phyloP scores from a whole-genome alignment of 1,140 invertebrate species.

The Drosophila tsacasi region DNA sequence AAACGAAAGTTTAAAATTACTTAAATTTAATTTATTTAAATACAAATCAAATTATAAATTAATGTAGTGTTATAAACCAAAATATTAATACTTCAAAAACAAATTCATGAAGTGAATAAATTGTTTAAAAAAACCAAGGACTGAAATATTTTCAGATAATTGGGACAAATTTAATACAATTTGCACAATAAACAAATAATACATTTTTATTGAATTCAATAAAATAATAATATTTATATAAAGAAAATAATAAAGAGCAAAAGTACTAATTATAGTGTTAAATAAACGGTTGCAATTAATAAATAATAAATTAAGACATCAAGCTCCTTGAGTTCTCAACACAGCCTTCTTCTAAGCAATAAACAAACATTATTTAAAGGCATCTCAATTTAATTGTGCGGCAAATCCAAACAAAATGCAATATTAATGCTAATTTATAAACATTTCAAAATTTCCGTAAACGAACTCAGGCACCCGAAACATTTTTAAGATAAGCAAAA shows the following conservation, averaged over 20 bases:
- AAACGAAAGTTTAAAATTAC: too few relatives aligned
- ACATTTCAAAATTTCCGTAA: conserved; percentile 11
- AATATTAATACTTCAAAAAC: not conserved
- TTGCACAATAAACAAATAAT: not conserved
- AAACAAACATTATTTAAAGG: not conserved
- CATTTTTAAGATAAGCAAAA: conserved; percentile 17
- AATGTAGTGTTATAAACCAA: not conserved
- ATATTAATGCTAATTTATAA: conserved; percentile 15
- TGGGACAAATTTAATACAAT: not conserved
- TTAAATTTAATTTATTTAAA: too few relatives aligned
- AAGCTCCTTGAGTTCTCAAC: too few relatives aligned
- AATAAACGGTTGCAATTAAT: too few relatives aligned
- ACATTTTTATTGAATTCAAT: not conserved
- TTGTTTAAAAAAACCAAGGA: not conserved
- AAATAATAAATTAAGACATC: not conserved
- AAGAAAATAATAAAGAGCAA: not conserved
- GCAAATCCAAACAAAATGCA: conserved; percentile 8
- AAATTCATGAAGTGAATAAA: not conserved
- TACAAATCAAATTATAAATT: too few relatives aligned
- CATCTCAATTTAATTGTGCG: conserved; percentile 2
- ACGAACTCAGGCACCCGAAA: not conserved
- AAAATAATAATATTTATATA: not conserved
- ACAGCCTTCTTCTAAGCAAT: not conserved
- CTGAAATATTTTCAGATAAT: not conserved
- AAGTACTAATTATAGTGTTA: not conserved